Evolutionary conservation across 1,140 invertebrate species (phyloP).

Genomic region (Drosophila carrolli): DNA sequence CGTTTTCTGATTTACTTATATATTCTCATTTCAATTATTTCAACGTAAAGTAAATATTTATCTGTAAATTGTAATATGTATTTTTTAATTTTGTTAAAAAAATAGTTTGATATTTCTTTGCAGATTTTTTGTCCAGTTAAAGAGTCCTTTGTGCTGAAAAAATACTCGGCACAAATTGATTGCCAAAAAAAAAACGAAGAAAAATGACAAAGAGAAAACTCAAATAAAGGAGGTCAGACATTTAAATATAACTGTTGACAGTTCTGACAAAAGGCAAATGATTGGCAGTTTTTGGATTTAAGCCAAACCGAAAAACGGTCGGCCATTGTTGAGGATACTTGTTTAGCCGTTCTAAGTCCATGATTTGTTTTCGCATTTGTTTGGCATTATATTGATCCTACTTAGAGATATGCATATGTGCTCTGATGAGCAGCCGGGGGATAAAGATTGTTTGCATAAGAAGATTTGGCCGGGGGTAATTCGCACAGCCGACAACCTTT

Average conservation of each 20-base stretch:
- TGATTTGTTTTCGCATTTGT: constrained; percentile 49
- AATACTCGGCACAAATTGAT: not conserved
- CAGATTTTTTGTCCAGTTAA: not conserved
- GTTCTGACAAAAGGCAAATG: constrained; percentile 42
- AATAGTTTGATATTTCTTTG: no score
- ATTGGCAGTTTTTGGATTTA: constrained; percentile 38
- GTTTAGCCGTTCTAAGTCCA: constrained; percentile 45
- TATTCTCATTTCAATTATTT: no score
- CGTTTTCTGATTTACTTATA: no score
- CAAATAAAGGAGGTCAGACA: constrained; percentile 45
- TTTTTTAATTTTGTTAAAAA: not conserved
- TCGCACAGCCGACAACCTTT: constrained; percentile 32
- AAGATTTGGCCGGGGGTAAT: constrained; percentile 22
- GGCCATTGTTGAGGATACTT: constrained; percentile 43
- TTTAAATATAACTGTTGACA: constrained; percentile 51
- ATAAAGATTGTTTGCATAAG: constrained; percentile 34
- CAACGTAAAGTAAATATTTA: no score
- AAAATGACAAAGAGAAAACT: constrained; percentile 10
- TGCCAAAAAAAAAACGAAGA: not conserved
- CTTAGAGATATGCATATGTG: constrained; percentile 34
- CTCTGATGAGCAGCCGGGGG: constrained; percentile 3
- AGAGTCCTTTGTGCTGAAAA: not conserved
- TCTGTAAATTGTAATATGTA: not conserved
- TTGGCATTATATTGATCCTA: constrained; percentile 56
- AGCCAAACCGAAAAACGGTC: constrained; percentile 23